Base-by-base conservation (phyloP, 2,797 vertebrate species). In the Enteromius treurensis region DNA sequence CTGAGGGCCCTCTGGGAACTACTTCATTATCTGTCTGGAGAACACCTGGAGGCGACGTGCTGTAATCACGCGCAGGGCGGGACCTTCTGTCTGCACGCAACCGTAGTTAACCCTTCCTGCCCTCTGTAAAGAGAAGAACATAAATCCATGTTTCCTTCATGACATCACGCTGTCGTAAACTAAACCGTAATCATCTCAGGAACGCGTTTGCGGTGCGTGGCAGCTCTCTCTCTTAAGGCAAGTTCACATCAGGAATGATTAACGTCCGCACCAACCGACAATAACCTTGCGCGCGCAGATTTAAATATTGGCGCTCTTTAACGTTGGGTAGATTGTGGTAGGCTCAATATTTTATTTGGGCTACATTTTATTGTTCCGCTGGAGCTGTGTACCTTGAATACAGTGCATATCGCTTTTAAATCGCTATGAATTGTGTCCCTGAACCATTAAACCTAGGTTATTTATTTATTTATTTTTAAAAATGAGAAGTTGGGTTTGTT, bases 41-140 rank as follows among this genome's bases (percentile, higher is more conserved):
- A 90, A 91, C 90, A 93, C 94, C 93, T 93, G 94, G 89, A 93
- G 91, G 92, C 90, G 86, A 89, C 88, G 81, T 62, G 11, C 90
- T 88, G 87, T 93, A 92, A 94, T 95, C 92, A 94, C 3, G 42
- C 84, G 80, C 87, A 89, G 89, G 90, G 87, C 89, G 90, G 88
- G 86, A 89, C 55, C 83, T 89, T 88, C 64, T 21, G 91, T 93
- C 93, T 93, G 93, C 94, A 95, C 91, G 89, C 93, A 93, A 93
- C 87, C 86, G 58, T 89, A 89, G 91, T 94, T 90, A 93, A 93
- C 88, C 91, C 90, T 79, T 83, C 9, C 14, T 13, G 21, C 21
- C 49, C 64, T 32, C 29, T 32, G 17, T 17, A 42, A 53, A 42
- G 23, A 26, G 2, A 75, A 23, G 3, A 42, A 67, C 60, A 71